phyloP scores from a whole-genome alignment of 2,113 vertebrate species.

The Amia ocellicauda region DNA sequence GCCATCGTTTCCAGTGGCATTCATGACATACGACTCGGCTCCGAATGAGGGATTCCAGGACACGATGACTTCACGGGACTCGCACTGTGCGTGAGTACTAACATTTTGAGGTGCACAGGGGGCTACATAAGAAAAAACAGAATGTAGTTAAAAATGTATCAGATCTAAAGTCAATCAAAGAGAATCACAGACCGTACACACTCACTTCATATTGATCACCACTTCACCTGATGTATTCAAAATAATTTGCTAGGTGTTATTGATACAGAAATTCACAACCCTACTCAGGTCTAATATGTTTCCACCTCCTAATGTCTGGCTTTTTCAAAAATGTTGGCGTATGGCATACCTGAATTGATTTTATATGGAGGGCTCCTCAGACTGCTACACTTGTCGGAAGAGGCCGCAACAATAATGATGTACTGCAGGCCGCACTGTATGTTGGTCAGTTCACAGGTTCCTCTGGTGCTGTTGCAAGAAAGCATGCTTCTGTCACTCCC shows the following conservation, averaged over 20 bases:
- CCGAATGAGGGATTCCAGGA: conserved; percentile 50
- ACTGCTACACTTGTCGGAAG: conserved; percentile 47
- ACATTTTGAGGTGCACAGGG: conserved; percentile 61
- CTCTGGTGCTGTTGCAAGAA: conserved; percentile 43
- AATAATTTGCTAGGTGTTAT: too few species aligned
- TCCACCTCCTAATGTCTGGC: neutral
- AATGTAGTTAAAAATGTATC: too few species aligned
- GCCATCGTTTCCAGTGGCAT: conserved; percentile 33
- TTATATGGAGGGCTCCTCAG: conserved; percentile 52
- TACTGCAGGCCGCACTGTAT: conserved; percentile 53
- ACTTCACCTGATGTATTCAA: too few species aligned
- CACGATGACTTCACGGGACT: conserved; percentile 35
- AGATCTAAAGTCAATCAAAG: too few species aligned
- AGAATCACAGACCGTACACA: too few species aligned
- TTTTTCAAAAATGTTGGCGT: neutral
- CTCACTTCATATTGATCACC: too few species aligned
- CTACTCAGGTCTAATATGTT: neutral
- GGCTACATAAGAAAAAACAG: conserved; percentile 35
- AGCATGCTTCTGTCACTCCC: conserved; percentile 38
- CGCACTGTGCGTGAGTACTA: conserved; percentile 37
- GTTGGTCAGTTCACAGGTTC: conserved; percentile 50
- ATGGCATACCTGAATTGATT: conserved; percentile 56
- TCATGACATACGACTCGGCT: conserved; percentile 46
- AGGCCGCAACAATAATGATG: conserved; percentile 51
- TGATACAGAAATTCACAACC: too few species aligned